A percentile compares a stretch with the other conserved stretches of the same genome.
Conservation (phyloP, 2,888 invertebrate genomes). For the Plebejus argus region DNA sequence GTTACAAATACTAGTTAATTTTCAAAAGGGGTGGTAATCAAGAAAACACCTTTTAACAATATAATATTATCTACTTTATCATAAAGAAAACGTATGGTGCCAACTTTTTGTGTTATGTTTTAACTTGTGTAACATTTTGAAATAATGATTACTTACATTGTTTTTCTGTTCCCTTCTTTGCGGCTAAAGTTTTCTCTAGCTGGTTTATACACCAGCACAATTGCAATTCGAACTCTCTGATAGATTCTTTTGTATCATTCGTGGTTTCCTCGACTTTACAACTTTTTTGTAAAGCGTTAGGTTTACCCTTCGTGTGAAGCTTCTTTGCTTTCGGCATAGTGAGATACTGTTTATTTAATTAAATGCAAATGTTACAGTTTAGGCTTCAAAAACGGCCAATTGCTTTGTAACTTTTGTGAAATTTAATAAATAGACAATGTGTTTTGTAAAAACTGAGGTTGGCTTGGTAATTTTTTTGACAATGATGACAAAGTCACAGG, state of each 20-base stretch:
- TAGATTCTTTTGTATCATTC: slow-evolving; percentile 69
- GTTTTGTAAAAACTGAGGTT: not conserved
- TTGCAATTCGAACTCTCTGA: slow-evolving; percentile 87
- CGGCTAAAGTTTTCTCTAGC: slow-evolving; percentile 80
- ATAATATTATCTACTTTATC: too few relatives aligned
- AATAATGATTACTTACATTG: slow-evolving; percentile 66
- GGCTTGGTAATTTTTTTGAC: not conserved
- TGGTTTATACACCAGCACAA: slow-evolving; percentile 90
- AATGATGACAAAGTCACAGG: too few relatives aligned
- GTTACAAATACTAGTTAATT: too few relatives aligned
- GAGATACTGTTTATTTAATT: not conserved
- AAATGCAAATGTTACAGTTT: not conserved
- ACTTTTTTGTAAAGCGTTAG: slow-evolving; percentile 65
- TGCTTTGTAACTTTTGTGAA: not conserved
- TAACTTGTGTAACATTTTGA: not conserved
- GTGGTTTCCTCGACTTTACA: slow-evolving; percentile 58
- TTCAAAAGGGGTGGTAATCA: too few relatives aligned
- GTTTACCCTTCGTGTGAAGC: slow-evolving; percentile 68
- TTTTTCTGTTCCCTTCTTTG: slow-evolving; percentile 82
- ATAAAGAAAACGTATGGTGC: not conserved
- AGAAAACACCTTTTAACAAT: too few relatives aligned
- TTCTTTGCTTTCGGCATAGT: slow-evolving; percentile 73
- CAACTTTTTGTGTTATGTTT: not conserved
- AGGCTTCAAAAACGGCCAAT: not conserved
- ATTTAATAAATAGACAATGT: not conserved